Base-by-base conservation (phyloP, 2,797 vertebrate species). In the Antennarius maculatus region DNA sequence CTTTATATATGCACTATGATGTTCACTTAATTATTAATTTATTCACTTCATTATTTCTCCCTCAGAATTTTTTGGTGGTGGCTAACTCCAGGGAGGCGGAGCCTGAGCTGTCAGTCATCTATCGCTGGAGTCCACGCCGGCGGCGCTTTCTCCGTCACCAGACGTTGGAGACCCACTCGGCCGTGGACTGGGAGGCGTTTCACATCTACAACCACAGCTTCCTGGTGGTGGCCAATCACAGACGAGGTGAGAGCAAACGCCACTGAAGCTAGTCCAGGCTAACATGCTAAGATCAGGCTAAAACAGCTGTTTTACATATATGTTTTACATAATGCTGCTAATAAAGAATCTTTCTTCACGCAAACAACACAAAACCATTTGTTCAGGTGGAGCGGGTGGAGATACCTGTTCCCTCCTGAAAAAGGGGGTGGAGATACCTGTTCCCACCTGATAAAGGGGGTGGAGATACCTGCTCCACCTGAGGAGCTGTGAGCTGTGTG, bases 141-240 rank as follows among this genome's bases (percentile, higher is more conserved):
- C 86, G 75, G 18, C 93, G 90, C 34, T 97, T 97, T 70, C 0
- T 92, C 3, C 71, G 71, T 0, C 92, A 95, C 81, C 96, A 97
- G 86, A 88, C 89, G n/a, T 88, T 97, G 50, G 47, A 74, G 83
- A 97, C 96, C 0, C 93, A 95, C 73, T 90, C 94, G 0, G 96
- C 96, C 41, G 87, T 95, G 51, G 96, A 97, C 88, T 97, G 95
- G 96, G 96, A 97, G 83, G 93, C 94, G n/a, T 97, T 97, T 41
- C 74, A 76, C 66, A 94, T 97, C 29, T 86, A 94, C 13, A 94
- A 95, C 76, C 91, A 94, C 75, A 92, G 93, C 81, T 97, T 96
- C 82, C 91, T 97, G 17, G 95, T 93, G 0, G 95, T 97, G 61
- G 96, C 96, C 87, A 97, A 97, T 91, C 96, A 97, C 88, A 92